phyloP scores from a whole-genome alignment of 2,797 vertebrate species.

The Squalus acanthias region DNA sequence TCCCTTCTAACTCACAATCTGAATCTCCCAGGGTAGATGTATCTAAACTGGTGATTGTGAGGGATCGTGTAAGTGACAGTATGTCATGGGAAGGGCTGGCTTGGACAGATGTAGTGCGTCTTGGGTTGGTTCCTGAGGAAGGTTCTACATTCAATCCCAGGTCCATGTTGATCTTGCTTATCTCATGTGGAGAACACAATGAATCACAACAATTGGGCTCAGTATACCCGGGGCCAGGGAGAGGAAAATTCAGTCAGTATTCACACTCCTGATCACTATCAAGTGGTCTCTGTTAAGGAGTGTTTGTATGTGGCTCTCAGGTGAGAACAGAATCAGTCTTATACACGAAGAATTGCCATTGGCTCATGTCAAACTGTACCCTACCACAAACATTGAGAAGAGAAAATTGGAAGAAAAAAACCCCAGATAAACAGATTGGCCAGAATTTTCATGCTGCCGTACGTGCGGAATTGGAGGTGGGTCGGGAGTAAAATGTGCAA shows the following conservation, averaged over 20 bases:
- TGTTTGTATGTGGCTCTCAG: not conserved
- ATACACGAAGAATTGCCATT: not conserved
- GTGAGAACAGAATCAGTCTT: not conserved
- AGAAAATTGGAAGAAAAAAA: not conserved
- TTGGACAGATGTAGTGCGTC: not conserved
- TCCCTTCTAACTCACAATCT: not conserved
- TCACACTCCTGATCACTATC: not conserved
- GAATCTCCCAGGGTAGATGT: not conserved
- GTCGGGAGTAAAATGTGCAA: too few relatives aligned
- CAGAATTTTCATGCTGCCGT: too few relatives aligned
- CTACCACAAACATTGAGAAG: not conserved
- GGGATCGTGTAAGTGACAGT: not conserved
- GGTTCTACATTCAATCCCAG: not conserved
- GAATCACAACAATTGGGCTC: not conserved
- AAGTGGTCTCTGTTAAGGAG: not conserved
- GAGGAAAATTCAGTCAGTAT: not conserved
- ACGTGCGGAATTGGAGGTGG: too few relatives aligned
- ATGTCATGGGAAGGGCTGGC: not conserved
- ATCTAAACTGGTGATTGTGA: not conserved
- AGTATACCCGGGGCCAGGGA: not conserved
- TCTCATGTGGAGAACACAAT: not conserved
- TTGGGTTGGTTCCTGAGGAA: not conserved
- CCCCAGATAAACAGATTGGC: too few relatives aligned
- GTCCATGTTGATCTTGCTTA: not conserved
- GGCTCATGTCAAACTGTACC: not conserved